Base-by-base conservation (phyloP, 2,888 invertebrate species). In the Vanessa cardui region DNA sequence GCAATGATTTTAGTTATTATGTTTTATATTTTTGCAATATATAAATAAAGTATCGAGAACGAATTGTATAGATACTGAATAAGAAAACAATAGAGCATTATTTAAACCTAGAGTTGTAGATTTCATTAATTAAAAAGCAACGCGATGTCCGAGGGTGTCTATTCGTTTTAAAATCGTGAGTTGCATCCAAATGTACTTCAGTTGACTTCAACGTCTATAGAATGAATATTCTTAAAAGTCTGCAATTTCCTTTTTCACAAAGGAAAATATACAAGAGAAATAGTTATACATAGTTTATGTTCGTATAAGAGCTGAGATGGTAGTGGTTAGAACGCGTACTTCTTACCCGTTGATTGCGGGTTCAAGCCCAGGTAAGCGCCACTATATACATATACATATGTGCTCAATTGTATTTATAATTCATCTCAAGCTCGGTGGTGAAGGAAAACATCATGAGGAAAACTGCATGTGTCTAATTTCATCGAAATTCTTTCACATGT, bases 111-210 rank as follows among this genome's bases (percentile, higher is more conserved):
- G 58, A 63, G 60, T 64, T 50, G 62, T 63, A 69, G 69, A 65
- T 56, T 63, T 72, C 72, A 74, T 73, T 73, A 73, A 74, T 73
- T 73, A 72, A 71, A 73, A 69, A 71, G 47, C 65, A 67, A 64
- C 52, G 70, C 61, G 62, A 66, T 52, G 65, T 68, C 71, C 70
- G 66, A 50, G 70, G 66, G 67, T 65, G 66, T 66, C 68, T 64
- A 58, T 64, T 66, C 64, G 60, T 45, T 60, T 69, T 67, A 58
- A 59, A 58, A 69, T 71, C 72, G 66, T 74, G 70, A 67, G 68
- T 65, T 66, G 74, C 72, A 74, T 74, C 70, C 68, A 68, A 72
- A 73, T 71, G 69, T 64, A 64, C 62, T 56, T 9, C 20, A 12
- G 72, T 69, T 69, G 71, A 71, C 72, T 71, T 71, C 66, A 65